Evolutionary conservation across 2,113 vertebrate genomes (phyloP), one percentile per base, ranked within the genome.

Genomic region (Carassius auratus): DNA sequence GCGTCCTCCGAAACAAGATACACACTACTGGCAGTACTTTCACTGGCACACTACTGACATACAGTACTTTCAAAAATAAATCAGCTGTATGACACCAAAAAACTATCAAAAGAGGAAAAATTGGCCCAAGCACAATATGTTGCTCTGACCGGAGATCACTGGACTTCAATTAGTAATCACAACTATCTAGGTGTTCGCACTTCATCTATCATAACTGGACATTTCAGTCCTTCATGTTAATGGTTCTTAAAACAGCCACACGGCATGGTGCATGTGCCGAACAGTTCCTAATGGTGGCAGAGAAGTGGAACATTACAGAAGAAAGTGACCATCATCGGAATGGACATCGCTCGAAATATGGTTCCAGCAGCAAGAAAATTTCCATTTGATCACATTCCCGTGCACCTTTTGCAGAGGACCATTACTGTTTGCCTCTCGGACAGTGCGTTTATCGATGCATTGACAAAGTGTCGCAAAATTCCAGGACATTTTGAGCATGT

Each of bases 171-270:
- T 9, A 68, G 61, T 17, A 81, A 81, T 81, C n/a, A 61, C 13
- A 81, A 66, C 14, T 81, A 3, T 50, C 79, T 81, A 33, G 61
- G 79, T 81, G 79, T 81, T 19, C 84, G 45, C 64, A 85, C 19
- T 12, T 48, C 48, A 55, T 71, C 8, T 23, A 33, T n/a, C 4
- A 19, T 79, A 38, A 69, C 23, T 83, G 66, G 66, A 66, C 48
- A 48, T 33, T 83, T 19, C 21, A 71, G 36, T 83, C 80, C 2
- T 71, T 83, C n/a, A 23, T 64, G 15, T 48, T 83, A 33, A 71
- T 5, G 1, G 26, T 83, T 8, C 81, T 50, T 45, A 83, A 71
- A 9, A 55, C 64, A n/a, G 66, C 14, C 61, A 66, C 81, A 10
- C 23, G 81, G 64, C 81, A 83, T 30, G 81, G 55, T 33, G 66